Evolutionary conservation across 2,797 vertebrate species (phyloP), one percentile per base, ranked within the genome.

Genomic region (Acanthurus tractus): DNA sequence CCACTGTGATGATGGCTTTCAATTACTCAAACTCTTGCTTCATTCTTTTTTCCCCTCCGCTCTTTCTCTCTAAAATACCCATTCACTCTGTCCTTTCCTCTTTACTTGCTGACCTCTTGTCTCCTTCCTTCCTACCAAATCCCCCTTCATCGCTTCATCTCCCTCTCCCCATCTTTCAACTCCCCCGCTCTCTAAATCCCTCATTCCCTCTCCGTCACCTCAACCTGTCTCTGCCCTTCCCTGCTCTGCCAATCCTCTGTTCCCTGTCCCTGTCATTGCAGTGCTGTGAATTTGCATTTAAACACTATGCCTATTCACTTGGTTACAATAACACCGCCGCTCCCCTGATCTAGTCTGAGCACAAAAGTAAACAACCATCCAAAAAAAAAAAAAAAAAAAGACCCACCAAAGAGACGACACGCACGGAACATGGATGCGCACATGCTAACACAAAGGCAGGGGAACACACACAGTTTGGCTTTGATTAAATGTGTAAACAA

Each of bases 221-320:
- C 82, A 80, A 81, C 81, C 88, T 90, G 70, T 70, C 69, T 79
- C 20, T 68, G 62, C 75, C 76, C 76, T 78, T 86, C 58, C 63
- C 58, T 65, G 52, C 67, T 78, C 76, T 76, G 81, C 79, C 85
- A 76, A 63, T 82, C 84, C 78, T 80, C 78, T 81, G 25, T 79
- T 75, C 76, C 70, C 81, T 64, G 62, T 75, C 49, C 40, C 82
- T 65, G 69, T 84, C 87, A 74, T 56, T 74, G 86, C 70, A 44
- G 65, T 2, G 67, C 77, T 44, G 54, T 54, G 57, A 84, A 94
- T 93, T 92, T 86, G 85, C 87, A 93, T 93, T 89, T 88, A 84
- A 92, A 87, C 87, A 87, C 76, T 78, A 81, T 55, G 68, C 79
- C 84, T 74, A 77, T 90, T 91, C 86, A 86, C 86, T 79, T 71